Base-by-base conservation (phyloP, 2,113 vertebrate genomes). In the Notarius quadriscutis region DNA sequence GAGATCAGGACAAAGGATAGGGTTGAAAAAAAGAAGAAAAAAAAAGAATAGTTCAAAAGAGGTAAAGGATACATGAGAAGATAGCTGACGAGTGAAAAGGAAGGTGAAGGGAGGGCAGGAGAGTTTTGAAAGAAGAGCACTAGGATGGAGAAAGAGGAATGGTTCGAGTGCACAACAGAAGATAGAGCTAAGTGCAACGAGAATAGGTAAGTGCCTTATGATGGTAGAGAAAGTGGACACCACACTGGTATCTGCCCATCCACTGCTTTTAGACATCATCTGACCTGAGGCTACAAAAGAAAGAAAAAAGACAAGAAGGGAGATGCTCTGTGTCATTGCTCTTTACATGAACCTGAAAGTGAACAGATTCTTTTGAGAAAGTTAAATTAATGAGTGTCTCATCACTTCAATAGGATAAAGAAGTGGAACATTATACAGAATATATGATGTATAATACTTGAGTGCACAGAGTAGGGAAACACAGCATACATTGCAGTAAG, bases 101-200 rank as follows among this genome's bases (percentile, higher is more conserved):
- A 87, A 84, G 87, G 78, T 87, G 85, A 88, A 65, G 67, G 93
- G 93, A 93, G 93, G 91, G 82, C 91, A 89, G 84, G 94, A 94
- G 94, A 93, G 51, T 69, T 81, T 48, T 22, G 48, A 63, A 77
- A 81, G 63, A 86, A 81, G 67, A 27, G 55, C 93, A 82, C 25
- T 71, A 78, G 62, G 93, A 93, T 94, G 91, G 90, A 95, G 93
- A 93, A 95, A 95, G 94, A 95, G 94, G 95, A 80, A 71, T 84
- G 78, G 67, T 85, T 51, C 96, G 95, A 96, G 96, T 96, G 95
- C 96, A 97, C 96, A 95, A 95, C 96, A 95, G 95, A 95, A 96
- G 95, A 96, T 95, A 95, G 95, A 94, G 79, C 53, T 84, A 81
- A 81, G 82, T 81, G 30, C 60, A 75, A 83, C 27, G 55, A 69